These are phyloP conservation scores for Oryzias curvinotus DNA, from an alignment of 2,113 vertebrate species.

Conservation along the genomic window DNA sequence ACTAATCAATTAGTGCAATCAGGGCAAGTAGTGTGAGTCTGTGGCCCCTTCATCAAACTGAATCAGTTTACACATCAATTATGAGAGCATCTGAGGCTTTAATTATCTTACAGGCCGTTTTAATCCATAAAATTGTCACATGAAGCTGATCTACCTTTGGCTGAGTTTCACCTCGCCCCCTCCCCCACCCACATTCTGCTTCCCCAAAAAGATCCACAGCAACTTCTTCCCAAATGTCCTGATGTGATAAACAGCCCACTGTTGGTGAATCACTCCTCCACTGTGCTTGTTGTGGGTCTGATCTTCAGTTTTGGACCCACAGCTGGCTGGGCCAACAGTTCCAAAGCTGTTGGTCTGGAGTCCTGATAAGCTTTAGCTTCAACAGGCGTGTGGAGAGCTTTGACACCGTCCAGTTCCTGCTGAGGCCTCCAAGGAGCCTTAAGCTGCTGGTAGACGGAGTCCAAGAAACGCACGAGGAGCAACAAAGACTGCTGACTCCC, in stretches of 20 bases:
- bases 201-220: too few relatives aligned
- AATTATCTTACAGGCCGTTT: slow-evolving; percentile 42
- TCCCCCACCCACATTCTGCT: neutral
- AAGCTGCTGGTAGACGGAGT: neutral
- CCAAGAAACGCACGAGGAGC: neutral
- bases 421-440: slow-evolving; percentile 3
- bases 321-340: slow-evolving; percentile 7
- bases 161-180: neutral
- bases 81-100: slow-evolving; percentile 38
- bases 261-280: slow-evolving; percentile 26
- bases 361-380: slow-evolving; percentile 12
- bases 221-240: neutral
- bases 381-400: slow-evolving; percentile 1
- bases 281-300: slow-evolving; percentile 18
- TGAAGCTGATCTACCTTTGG: slow-evolving; percentile 5
- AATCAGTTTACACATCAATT: slow-evolving; percentile 34
- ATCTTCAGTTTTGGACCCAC: slow-evolving; percentile 38
- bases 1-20: slow-evolving; percentile 42
- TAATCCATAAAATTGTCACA: slow-evolving; percentile 19
- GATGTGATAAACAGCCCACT: slow-evolving; percentile 5
- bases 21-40: slow-evolving; percentile 19
- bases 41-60: slow-evolving; percentile 27
- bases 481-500: neutral
- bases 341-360: slow-evolving; percentile 21
- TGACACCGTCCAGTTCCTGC: neutral